phyloP scores from a whole-genome alignment of 2,888 invertebrate species.

The Autographa gamma region DNA sequence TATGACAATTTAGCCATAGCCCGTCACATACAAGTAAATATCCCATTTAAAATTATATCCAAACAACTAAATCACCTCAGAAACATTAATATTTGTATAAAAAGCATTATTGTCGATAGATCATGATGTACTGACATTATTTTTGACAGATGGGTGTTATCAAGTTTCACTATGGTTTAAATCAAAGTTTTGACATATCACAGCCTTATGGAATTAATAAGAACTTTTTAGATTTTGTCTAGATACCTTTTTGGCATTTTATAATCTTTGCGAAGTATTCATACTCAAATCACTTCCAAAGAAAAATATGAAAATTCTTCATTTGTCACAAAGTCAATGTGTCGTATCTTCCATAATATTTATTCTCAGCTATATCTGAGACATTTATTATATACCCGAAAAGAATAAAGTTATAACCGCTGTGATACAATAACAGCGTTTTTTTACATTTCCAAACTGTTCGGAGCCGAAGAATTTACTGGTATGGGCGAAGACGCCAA shows the following conservation, averaged over 20 bases:
- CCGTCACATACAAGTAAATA: slow-evolving; percentile 55
- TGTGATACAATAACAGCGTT: background rate
- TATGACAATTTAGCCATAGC: slow-evolving; percentile 75
- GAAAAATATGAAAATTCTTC: slow-evolving; percentile 3
- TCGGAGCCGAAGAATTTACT: slow-evolving; percentile 30
- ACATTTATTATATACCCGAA: background rate
- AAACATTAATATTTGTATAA: slow-evolving; percentile 62
- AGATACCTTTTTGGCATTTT: background rate
- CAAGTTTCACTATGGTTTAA: background rate
- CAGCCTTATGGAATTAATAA: background rate
- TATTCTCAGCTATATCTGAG: background rate
- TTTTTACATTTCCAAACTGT: slow-evolving; percentile 38
- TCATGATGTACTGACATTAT: slow-evolving; percentile 34
- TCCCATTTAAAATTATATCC: slow-evolving; percentile 66
- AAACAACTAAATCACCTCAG: slow-evolving; percentile 56
- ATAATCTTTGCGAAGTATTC: background rate
- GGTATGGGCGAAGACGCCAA: slow-evolving; percentile 67
- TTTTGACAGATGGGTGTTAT: slow-evolving; percentile 1
- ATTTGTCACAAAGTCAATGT: background rate
- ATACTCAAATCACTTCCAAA: background rate
- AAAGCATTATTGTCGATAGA: slow-evolving; percentile 51
- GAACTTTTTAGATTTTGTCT: background rate
- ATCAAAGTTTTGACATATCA: background rate
- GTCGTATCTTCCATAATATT: background rate
- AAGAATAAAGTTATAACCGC: too few relatives aligned